Conservation (phyloP, 2,113 vertebrate genomes). For the Acrocephalus kingi region DNA sequence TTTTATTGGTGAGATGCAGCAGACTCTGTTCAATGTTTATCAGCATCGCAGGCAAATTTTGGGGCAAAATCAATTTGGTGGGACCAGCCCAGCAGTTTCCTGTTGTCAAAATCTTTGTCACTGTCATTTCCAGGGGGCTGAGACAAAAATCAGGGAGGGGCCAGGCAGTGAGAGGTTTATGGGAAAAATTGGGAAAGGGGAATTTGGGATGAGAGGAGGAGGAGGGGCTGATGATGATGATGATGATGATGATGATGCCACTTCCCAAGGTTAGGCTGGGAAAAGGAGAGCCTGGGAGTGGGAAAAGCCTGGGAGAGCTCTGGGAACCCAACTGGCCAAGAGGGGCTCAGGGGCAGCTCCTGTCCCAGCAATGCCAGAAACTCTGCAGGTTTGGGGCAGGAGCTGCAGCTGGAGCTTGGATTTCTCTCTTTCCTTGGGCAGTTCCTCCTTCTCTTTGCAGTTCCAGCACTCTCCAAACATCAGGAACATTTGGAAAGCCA, state of each 20-base stretch:
- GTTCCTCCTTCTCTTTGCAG: background rate
- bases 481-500: background rate
- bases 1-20: background rate
- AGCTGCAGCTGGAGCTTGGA: background rate
- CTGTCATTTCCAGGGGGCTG: background rate
- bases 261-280: background rate
- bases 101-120: background rate
- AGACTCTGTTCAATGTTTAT: background rate
- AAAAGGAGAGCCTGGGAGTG: background rate
- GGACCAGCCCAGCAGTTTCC: background rate
- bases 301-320: background rate
- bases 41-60: background rate
- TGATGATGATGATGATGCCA: background rate
- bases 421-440: background rate
- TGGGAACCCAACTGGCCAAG: background rate
- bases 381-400: background rate
- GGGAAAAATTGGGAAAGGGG: background rate
- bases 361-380: background rate
- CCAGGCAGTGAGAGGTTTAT: background rate
- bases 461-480: background rate
- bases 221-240: background rate
- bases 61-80: background rate
- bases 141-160: background rate
- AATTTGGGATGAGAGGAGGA: background rate
- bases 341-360: background rate